phyloP scores from a whole-genome alignment of 1,140 invertebrate species.

The Drosophila rufa region DNA sequence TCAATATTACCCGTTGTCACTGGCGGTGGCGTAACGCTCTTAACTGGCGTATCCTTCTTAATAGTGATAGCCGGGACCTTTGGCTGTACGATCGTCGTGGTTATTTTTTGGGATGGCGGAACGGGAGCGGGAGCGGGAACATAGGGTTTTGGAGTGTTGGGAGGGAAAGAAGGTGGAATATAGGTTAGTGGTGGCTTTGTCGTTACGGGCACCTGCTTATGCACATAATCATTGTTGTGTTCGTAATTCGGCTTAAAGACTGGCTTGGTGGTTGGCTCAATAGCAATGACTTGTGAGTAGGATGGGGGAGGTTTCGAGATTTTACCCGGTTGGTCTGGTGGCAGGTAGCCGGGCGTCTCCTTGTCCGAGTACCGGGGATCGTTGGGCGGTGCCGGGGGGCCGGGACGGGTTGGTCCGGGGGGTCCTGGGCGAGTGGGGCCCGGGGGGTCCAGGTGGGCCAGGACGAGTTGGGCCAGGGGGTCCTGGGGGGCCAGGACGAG shows the following conservation, averaged over 20 bases:
- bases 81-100: conserved; percentile 66
- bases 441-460: conserved; percentile 3
- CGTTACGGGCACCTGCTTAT: conserved; percentile 59
- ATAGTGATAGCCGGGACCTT: conserved; percentile 80
- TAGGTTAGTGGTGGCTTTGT: conserved; percentile 77
- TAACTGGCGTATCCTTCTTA: conserved; percentile 76
- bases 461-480: conserved; percentile 26
- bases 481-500: conserved; percentile 59
- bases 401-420: conserved; percentile 37
- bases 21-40: conserved; percentile 63
- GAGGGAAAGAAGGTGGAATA: conserved; percentile 77
- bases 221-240: conserved; percentile 69
- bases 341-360: conserved; percentile 77
- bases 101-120: conserved; percentile 60
- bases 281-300: conserved; percentile 54
- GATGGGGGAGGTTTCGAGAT: conserved; percentile 53
- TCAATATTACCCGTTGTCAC: conserved; percentile 74
- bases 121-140: conserved; percentile 64
- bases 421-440: conserved; percentile 28
- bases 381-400: conserved; percentile 42
- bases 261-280: conserved; percentile 50
- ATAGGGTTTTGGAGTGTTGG: conserved; percentile 58
- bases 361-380: conserved; percentile 76
- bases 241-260: conserved; percentile 73
- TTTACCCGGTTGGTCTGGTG: conserved; percentile 78